Base-by-base conservation (phyloP, 2,888 invertebrate genomes). In the Abrostola triplasia region DNA sequence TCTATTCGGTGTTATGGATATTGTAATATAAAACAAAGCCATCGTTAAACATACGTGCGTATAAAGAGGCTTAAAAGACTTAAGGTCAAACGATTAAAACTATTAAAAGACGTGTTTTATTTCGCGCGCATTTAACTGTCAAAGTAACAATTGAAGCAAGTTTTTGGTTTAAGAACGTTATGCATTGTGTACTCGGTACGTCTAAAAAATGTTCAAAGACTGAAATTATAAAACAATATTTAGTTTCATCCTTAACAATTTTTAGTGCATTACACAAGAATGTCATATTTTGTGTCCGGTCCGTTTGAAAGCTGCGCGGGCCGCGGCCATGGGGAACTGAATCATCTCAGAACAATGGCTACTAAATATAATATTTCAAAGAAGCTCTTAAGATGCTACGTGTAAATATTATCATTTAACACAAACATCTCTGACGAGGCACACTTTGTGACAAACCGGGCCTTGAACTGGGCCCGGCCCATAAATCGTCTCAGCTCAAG, bases 341-440 rank as follows among this genome's bases (percentile, higher is more conserved):
- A 70, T 72, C 76, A 76, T 77, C 62, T 52, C 47, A 70, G 13
- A 70, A 73, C 78, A 72, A 72, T 72, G 68, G 49, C 72, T 76
- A 71, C 79, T 79, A 79, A 75, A 79, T 79, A 77, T 79, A 77
- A 79, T 79, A 79, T 79, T 79, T 79, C 79, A 79, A 79, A 79
- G 79, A 64, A 73, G 72, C 76, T 70, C 76, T 75, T 71, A 72
- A 76, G 75, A 76, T 63, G 53, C 62, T 59, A 73, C 67, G 73
- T 66, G 73, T 79, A 79, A 79, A 79, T 79, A 79, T 79, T 79
- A 79, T 77, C 79, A 79, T 79, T 72, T 58, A 69, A 70, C 66
- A 70, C 71, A 67, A 77, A 70, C 79, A 76, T 11, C 37, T 60
- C 55, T 51, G 63, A 47, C 64, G 69, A 62, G 69, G 60, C 70